Percentiles rank a stretch among this genome's conserved stretches.
Evolutionary conservation across 2,888 invertebrate genomes (phyloP).

Genomic region (Caenorhabditis sp.): DNA sequence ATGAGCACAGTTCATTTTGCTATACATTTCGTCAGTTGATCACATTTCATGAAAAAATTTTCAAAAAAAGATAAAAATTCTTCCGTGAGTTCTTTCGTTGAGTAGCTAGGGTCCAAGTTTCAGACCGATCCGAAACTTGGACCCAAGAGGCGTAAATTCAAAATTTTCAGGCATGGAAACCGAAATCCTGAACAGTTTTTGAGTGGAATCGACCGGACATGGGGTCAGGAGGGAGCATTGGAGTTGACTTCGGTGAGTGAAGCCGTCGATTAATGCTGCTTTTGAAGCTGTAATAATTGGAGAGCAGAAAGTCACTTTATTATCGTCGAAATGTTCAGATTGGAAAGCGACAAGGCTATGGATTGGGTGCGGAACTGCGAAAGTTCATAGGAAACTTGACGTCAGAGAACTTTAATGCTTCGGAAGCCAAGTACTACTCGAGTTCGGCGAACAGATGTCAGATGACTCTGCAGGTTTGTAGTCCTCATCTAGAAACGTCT

Average conservation of each 20-base stretch:
- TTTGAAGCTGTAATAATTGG: no score
- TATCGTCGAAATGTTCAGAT: slow-evolving; percentile 53
- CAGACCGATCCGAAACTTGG: neutral
- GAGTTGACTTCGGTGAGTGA: slow-evolving; percentile 58
- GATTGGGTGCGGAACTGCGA: slow-evolving; percentile 62
- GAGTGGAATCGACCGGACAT: slow-evolving; percentile 49
- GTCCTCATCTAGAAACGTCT: neutral
- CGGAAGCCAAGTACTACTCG: slow-evolving; percentile 65
- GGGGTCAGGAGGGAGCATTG: slow-evolving; percentile 62
- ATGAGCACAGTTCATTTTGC: no score
- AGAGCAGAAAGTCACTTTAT: no score
- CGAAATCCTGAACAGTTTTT: slow-evolving; percentile 63
- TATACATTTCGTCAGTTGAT: neutral
- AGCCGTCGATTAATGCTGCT: slow-evolving; percentile 7
- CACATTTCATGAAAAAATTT: neutral
- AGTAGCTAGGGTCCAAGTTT: no score
- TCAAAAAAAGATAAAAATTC: neutral
- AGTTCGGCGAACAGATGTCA: slow-evolving; percentile 70
- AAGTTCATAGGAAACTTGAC: slow-evolving; percentile 60
- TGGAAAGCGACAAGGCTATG: slow-evolving; percentile 67
- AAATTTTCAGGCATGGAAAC: slow-evolving; percentile 59
- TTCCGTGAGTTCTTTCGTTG: no score
- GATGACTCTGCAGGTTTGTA: slow-evolving; percentile 67
- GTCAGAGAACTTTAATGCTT: slow-evolving; percentile 50
- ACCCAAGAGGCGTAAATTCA: no score